Base-by-base conservation (phyloP, 2,113 vertebrate species). In the Gavia stellata region DNA sequence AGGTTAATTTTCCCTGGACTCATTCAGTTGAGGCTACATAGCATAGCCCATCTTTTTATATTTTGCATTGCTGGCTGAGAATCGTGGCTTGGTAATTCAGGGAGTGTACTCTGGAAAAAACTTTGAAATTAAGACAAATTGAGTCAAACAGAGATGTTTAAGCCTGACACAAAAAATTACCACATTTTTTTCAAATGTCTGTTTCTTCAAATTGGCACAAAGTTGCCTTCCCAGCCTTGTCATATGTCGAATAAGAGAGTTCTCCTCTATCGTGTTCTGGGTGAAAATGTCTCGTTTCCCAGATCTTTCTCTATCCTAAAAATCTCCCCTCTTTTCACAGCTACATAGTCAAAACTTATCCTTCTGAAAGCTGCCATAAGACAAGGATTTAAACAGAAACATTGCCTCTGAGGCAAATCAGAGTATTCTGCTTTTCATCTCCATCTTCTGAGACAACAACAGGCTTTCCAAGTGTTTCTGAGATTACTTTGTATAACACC, bases 371-470 rank as follows among this genome's bases (percentile, higher is more conserved):
- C 5, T 79, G 17, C 29, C 12, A 8, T 24, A 52, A 53, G 34
- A 31, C 9, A 55, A 78, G 25, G 25, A 65, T 71, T 63, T 71
- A 36, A 70, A 77, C 8, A 52, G 40, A 81, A 65, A 6, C 4
- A 3, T 18, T 79, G 14, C 13, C 13, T 71, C 42, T 58, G 61
- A 67, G 29, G 3, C 12, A 20, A 25, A 10, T 23, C 44, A 28
- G 38, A 26, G 2, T 31, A 42, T 61, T 42, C 38, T 29, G 1
- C 59, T 71, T 65, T 47, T 53, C 10, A 5, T 9, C 25, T 78
- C n/a, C 12, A 3, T 17, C 34, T 81, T 52, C 28, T 20, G 31
- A 45, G 38, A 58, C 2, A 40, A 12, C 1, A 0, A 19, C 17
- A 45, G 40, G 23, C 3, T 56, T 83, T 61, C 34, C 9, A 24